Base-by-base conservation (phyloP, 2,888 invertebrate species). In the Zaprionus lineosus region DNA sequence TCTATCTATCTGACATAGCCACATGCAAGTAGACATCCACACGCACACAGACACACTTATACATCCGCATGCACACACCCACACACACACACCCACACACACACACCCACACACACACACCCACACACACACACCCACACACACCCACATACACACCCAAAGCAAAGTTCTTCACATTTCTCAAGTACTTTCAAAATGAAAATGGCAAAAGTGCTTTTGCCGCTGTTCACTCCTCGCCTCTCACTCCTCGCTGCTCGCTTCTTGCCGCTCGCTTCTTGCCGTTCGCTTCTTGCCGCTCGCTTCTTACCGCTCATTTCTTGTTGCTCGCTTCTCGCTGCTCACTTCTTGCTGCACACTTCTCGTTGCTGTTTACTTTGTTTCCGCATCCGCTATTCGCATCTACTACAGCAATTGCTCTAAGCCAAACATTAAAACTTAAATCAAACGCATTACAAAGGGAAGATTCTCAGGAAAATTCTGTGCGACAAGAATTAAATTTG, bases 131-230 rank as follows among this genome's bases (percentile, higher is more conserved):
- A 37, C 4, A 60, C 11, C 12, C 33, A 48, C 51, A 19, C 28
- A 64, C 14, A 48, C 26, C 43, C n/a, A 26, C 4, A 52, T 8
- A 14, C 12, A 40, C 15, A 65, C 29, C 16, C 16, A 59, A 31
- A 52, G 48, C 47, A 61, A 61, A 61, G 44, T 29, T 69, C 50
- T 65, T 46, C 71, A 65, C 66, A 69, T 69, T 65, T 56, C 65
- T 70, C 50, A 69, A 66, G 66, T 66, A 62, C 47, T 62, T 70
- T 62, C 47, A 46, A 63, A 69, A 56, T 56, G 61, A 65, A 50
- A 70, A 53, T 66, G 61, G 41, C 56, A 57, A 57, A 64, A 65
- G 16, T 60, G 39, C 37, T 51, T 59, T 60, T 40, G 46, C 51
- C 37, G 29, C 47, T 47, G 44, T 19, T n/a, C 44, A 53, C 19